Evolutionary conservation across 2,113 vertebrate species (phyloP).

Genomic region (Pachyramphus minor): DNA sequence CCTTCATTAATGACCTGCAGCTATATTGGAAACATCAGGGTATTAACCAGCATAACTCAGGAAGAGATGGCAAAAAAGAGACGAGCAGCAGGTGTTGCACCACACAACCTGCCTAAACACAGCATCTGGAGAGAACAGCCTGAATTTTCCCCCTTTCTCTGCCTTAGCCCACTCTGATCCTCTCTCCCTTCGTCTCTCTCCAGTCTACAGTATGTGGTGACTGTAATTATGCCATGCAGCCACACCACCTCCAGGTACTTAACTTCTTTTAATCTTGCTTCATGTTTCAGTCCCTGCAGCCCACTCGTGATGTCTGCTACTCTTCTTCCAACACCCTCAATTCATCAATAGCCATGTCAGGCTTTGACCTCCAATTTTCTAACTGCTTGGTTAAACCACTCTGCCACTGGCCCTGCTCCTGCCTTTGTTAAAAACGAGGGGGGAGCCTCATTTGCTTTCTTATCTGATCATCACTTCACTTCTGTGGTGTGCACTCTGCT

Average conservation of each 20-base stretch:
- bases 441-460: slow-evolving; percentile 45
- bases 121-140: background rate
- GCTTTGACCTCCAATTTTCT: slow-evolving; percentile 52
- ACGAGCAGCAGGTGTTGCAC: background rate
- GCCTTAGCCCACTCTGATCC: background rate
- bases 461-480: slow-evolving; percentile 32
- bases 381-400: slow-evolving; percentile 50
- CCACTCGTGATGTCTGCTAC: slow-evolving; percentile 17
- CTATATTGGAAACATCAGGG: background rate
- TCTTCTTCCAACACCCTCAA: slow-evolving; percentile 38
- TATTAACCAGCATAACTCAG: background rate
- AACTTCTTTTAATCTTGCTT: slow-evolving; percentile 60
- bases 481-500: background rate
- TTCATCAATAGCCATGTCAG: slow-evolving; percentile 52
- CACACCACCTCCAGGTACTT: slow-evolving; percentile 49
- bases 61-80: background rate
- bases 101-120: background rate
- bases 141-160: background rate
- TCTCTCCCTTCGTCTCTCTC: background rate
- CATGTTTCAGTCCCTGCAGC: slow-evolving; percentile 28
- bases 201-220: background rate
- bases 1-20: background rate
- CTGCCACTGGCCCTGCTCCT: background rate
- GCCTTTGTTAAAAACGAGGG: slow-evolving; percentile 34
- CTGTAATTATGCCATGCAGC: slow-evolving; percentile 21